phyloP scores from a whole-genome alignment of 2,888 invertebrate genomes.

The Drosophila cyrtoloma region DNA sequence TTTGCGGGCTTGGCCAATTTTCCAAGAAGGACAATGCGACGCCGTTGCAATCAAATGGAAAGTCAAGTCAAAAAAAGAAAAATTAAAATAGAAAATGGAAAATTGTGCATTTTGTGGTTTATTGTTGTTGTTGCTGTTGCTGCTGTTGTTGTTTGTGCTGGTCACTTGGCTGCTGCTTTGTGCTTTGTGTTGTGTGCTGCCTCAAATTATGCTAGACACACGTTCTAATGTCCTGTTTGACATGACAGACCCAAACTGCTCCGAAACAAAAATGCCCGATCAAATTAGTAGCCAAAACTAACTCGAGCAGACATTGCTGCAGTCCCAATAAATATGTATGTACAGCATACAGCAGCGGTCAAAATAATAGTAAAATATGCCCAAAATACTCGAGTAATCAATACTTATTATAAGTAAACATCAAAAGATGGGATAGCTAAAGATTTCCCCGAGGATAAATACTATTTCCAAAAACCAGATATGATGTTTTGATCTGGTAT shows the following conservation, averaged over 20 bases:
- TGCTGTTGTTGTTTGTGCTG: slow-evolving; percentile 12
- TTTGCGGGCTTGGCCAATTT: slow-evolving; percentile 61
- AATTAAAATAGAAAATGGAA: not conserved
- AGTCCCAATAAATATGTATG: slow-evolving; percentile 2
- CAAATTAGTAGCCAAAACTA: slow-evolving; percentile 61
- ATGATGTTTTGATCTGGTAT: too few species aligned
- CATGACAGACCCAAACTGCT: slow-evolving; percentile 31
- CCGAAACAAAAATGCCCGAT: slow-evolving; percentile 35
- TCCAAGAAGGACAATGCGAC: slow-evolving; percentile 71
- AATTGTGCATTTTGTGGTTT: slow-evolving; percentile 39
- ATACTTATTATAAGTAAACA: not conserved
- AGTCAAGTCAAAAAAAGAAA: slow-evolving; percentile 18
- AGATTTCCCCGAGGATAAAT: not conserved
- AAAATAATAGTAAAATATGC: not conserved
- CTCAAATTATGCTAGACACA: slow-evolving; percentile 57
- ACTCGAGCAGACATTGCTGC: slow-evolving; percentile 23
- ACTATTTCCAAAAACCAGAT: not conserved
- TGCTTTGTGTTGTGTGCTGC: slow-evolving; percentile 17
- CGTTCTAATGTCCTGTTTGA: slow-evolving; percentile 32
- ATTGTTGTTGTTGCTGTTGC: not conserved
- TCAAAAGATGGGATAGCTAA: not conserved
- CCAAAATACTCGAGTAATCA: not conserved
- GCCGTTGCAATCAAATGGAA: slow-evolving; percentile 59
- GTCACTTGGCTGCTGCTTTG: slow-evolving; percentile 29
- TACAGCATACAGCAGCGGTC: not conserved